Conservation (phyloP, 2,888 invertebrate species). For the Blastobasis adustella region DNA sequence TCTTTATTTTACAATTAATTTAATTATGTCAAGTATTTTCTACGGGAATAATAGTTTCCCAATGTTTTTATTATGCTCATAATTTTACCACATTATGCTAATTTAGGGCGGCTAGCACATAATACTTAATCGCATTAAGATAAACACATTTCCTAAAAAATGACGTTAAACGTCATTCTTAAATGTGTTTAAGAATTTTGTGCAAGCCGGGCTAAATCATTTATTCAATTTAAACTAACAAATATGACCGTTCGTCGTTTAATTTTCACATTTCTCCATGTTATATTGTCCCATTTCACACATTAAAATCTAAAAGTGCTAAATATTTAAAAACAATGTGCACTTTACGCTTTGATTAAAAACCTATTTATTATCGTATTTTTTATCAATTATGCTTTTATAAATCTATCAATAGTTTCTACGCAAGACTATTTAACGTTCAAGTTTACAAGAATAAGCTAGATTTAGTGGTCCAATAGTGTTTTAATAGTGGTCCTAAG, state of each 20-base stretch:
- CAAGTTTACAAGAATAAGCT: conserved; percentile 6
- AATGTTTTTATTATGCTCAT: no score
- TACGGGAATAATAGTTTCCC: no score
- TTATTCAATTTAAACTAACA: no score
- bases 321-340: conserved; percentile 15
- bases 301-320: conserved; percentile 1
- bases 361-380: conserved; percentile 11
- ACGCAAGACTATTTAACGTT: conserved; percentile 1
- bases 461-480: conserved; percentile 23
- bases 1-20: no score
- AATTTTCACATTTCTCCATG: conserved; percentile 9
- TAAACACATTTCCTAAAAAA: no score
- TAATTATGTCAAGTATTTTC: no score
- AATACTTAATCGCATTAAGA: no score
- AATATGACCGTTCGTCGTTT: conserved; percentile 2
- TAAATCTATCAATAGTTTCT: not conserved
- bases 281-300: conserved; percentile 16
- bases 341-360: conserved; percentile 29
- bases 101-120: no score
- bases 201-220: no score
- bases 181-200: no score
- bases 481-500: conserved; percentile 24
- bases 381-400: conserved; percentile 1
- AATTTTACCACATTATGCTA: no score
- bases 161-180: no score